Evolutionary conservation across 2,113 vertebrate species (phyloP), one percentile per base, ranked within the genome.

Genomic region (Tragulus kanchil): DNA sequence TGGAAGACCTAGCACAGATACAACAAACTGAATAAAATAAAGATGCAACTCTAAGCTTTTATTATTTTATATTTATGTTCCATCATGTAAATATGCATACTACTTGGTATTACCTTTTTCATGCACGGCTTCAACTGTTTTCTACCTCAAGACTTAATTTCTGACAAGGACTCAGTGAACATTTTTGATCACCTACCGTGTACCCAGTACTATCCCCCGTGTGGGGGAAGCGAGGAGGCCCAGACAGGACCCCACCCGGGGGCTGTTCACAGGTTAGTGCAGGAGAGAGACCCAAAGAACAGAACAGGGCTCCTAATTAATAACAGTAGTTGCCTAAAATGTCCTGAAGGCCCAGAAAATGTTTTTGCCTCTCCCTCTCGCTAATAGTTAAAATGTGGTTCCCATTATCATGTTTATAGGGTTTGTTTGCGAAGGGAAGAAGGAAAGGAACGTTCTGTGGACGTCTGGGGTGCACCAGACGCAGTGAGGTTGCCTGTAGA

Each of bases 381-480:
- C 36, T 85, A 31, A 50, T 88, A 79, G 79, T 95, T 88, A 88
- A 78, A 96, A 92, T 93, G 45, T 95, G 95, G 61, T 91, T 96
- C 58, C 81, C 85, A 71, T 96, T 92, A 97, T 92, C 54, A 50
- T 96, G 95, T 96, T 89, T 93, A 77, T 19, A 67, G 79, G 75
- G 86, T 59, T 93, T 75, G 48, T 52, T 86, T 84, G 45, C 42
- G 82, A 83, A 86, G 59, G 91, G 64, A 90, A 88, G 54, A 89
- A 86, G 77, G 56, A 91, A 93, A 85, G 14, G 5, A 95, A 48
- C 3, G 15, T 77, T 67, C 77, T 50, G 54, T 31, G 88, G 52
- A 52, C 54, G 42, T 67, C 45, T 81, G 48, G 19, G 42, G 17
- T n/a, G 28, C 17, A 2, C 14, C 50, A 15, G 45, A n/a, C 5